Evolutionary conservation across 1,140 invertebrate genomes (phyloP).

Genomic region (Drosophila sturtevanti): DNA sequence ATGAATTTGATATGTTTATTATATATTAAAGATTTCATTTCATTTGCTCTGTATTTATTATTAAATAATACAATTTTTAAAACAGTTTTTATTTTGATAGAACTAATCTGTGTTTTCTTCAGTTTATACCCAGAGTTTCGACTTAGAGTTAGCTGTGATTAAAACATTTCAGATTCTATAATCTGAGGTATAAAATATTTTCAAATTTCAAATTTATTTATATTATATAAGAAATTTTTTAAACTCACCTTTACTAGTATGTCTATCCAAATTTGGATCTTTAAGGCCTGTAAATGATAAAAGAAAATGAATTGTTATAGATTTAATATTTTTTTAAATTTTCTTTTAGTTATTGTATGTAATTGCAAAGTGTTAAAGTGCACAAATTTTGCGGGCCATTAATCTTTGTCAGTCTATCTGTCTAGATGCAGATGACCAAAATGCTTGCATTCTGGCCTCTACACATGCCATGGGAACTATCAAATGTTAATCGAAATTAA

Average conservation of each 20-base stretch:
- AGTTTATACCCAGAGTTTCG: no score
- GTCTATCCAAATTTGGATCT: constrained; percentile 78
- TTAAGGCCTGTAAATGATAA: constrained; percentile 68
- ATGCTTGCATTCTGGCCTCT: constrained; percentile 13
- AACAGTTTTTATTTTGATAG: no score
- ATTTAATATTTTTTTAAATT: not conserved
- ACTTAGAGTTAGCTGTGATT: no score
- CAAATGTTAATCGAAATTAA: constrained; percentile 73
- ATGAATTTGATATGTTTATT: no score
- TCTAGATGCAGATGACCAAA: constrained; percentile 26
- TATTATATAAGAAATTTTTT: not conserved
- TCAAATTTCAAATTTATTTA: not conserved
- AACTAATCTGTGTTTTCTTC: no score
- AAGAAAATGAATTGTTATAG: not conserved
- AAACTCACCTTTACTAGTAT: constrained; percentile 68
- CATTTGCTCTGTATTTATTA: no score
- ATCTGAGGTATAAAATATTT: no score
- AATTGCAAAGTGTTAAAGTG: not conserved
- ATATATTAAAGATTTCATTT: no score
- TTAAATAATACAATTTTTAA: no score
- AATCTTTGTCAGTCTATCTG: constrained; percentile 50
- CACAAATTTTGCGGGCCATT: constrained; percentile 25
- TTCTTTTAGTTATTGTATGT: not conserved
- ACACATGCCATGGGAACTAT: constrained; percentile 37
- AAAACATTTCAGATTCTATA: no score